phyloP scores from a whole-genome alignment of 2,888 invertebrate species.

The Hermaeophaga mercurialis region DNA sequence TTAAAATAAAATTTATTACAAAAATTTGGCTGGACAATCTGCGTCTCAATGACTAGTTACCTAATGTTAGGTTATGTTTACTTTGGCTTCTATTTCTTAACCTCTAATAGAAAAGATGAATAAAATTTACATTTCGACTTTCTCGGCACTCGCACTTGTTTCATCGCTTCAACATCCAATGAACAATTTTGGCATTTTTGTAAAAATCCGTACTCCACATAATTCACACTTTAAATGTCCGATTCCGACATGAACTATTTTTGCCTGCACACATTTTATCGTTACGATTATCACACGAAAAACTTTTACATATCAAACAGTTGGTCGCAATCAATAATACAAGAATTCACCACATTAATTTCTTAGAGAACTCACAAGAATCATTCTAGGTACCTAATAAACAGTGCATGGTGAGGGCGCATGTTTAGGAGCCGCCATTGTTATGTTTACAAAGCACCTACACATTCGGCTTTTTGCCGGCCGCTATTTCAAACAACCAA shows the following conservation, averaged over 20 bases:
- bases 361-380: constrained; percentile 56
- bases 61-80: constrained; percentile 23
- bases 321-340: constrained; percentile 24
- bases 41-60: not conserved
- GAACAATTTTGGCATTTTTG: constrained; percentile 7
- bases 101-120: constrained; percentile 10
- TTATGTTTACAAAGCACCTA: constrained; percentile 43
- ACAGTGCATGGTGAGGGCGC: constrained; percentile 60
- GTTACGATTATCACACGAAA: constrained; percentile 1
- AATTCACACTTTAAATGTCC: constrained; percentile 2
- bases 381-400: constrained; percentile 57
- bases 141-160: constrained; percentile 23
- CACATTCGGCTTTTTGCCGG: constrained; percentile 51
- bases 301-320: constrained; percentile 22
- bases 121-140: constrained; percentile 23
- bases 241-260: constrained; percentile 1
- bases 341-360: constrained; percentile 30
- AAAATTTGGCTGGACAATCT: too few relatives aligned
- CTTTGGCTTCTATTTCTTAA: constrained; percentile 4
- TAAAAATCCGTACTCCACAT: constrained; percentile 15
- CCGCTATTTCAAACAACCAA: constrained; percentile 19
- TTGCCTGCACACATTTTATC: not conserved
- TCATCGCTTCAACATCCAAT: constrained; percentile 19
- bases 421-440: constrained; percentile 56
- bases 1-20: too few relatives aligned